Conservation (phyloP, 2,797 vertebrate species). For the Hippoglossus hippoglossus region DNA sequence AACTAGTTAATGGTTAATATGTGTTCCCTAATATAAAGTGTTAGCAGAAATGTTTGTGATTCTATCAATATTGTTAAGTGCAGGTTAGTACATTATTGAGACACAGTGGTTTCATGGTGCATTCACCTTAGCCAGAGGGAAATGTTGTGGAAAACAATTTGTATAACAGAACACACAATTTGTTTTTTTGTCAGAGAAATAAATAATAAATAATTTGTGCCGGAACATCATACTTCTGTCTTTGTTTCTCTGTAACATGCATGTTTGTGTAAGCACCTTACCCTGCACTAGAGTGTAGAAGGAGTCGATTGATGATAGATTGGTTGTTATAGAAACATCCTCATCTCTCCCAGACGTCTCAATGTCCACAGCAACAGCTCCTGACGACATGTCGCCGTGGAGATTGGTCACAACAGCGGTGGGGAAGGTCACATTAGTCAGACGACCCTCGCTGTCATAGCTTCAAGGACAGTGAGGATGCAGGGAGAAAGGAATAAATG, state of each 20-base stretch:
- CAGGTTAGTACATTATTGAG: too few species aligned
- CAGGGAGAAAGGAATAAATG: not conserved
- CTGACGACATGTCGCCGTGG: conserved; percentile 97
- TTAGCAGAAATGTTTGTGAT: too few species aligned
- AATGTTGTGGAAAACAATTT: too few species aligned
- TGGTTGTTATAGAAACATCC: conserved; percentile 98
- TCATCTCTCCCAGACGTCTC: conserved; percentile 96
- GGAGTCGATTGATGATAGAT: conserved; percentile 95
- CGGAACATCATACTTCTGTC: too few species aligned
- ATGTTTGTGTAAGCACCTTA: conserved; percentile 61
- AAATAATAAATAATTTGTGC: too few species aligned
- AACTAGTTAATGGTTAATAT: too few species aligned
- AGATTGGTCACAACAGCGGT: conserved; percentile 96
- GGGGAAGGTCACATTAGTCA: conserved; percentile 98
- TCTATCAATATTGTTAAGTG: too few species aligned
- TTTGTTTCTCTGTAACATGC: not conserved
- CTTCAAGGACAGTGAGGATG: conserved; percentile 69
- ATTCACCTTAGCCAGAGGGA: too few species aligned
- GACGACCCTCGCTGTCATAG: conserved; percentile 96
- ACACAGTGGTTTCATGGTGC: too few species aligned
- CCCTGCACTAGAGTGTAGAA: conserved; percentile 99
- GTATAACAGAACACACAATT: too few species aligned
- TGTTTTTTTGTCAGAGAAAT: too few species aligned
- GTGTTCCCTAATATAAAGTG: too few species aligned
- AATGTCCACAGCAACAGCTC: conserved; percentile 94